phyloP scores from a whole-genome alignment of 2,797 vertebrate species.

The Xenops minutus region DNA sequence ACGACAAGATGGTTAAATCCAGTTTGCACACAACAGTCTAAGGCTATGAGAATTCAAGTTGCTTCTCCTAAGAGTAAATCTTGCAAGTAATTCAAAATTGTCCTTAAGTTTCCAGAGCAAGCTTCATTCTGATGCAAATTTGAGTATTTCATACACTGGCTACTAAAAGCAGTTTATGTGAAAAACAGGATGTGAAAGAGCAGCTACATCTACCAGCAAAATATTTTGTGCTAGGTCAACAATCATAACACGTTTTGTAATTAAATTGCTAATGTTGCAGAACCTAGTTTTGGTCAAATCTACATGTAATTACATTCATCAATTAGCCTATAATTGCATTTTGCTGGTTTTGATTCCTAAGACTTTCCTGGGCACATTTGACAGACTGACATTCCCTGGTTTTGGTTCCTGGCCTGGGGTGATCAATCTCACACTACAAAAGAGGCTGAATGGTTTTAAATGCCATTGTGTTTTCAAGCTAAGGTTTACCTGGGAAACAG shows the following conservation, averaged over 20 bases:
- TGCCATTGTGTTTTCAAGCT: background rate
- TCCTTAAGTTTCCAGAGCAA: background rate
- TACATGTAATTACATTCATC: constrained; percentile 19
- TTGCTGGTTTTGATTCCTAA: constrained; percentile 13
- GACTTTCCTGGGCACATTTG: background rate
- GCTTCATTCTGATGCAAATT: background rate
- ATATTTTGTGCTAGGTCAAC: background rate
- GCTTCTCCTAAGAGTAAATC: background rate
- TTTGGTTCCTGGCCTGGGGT: background rate
- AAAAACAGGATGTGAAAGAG: background rate
- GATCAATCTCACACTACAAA: background rate
- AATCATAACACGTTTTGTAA: background rate
- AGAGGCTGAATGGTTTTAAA: background rate
- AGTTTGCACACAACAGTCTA: background rate
- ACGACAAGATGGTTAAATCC: background rate
- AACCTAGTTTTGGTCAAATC: constrained; percentile 33
- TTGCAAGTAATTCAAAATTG: background rate
- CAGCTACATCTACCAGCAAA: background rate
- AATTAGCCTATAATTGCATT: constrained; percentile 46
- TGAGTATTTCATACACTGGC: background rate
- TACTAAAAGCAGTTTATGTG: background rate
- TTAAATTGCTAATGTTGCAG: constrained; percentile 21
- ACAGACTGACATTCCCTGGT: background rate
- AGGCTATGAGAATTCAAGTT: background rate
- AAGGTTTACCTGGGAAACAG: background rate